These are phyloP conservation scores for Trachops cirrhosus DNA, from an alignment of 2,797 vertebrate species.

Conservation along the genomic window DNA sequence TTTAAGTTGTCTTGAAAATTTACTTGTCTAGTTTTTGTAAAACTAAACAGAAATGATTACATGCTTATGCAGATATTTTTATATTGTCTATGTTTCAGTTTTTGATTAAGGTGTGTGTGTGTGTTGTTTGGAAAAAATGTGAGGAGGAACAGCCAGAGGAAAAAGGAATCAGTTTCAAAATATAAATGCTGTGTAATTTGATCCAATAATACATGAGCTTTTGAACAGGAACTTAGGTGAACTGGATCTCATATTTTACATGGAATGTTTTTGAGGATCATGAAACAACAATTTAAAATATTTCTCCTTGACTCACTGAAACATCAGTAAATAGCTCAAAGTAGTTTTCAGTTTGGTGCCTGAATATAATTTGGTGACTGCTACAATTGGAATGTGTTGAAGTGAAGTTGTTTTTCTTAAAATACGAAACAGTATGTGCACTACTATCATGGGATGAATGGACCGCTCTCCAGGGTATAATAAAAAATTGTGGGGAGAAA, in stretches of 20 bases:
- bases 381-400: slow-evolving; percentile 18
- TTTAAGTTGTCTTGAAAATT: not conserved
- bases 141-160: not conserved
- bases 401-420: slow-evolving; percentile 46
- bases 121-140: not conserved
- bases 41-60: not conserved
- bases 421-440: not conserved
- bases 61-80: not conserved
- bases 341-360: not conserved
- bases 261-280: not conserved
- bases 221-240: not conserved
- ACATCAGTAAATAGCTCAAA: slow-evolving; percentile 4
- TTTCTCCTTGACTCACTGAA: slow-evolving; percentile 28
- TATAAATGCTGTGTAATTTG: not conserved
- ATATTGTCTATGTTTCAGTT: not conserved
- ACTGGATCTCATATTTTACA: not conserved
- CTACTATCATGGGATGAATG: not conserved
- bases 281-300: slow-evolving; percentile 25
- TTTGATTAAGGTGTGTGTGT: not conserved
- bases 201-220: not conserved
- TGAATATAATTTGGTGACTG: slow-evolving; percentile 7
- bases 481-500: not conserved
- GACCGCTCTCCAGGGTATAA: not conserved
- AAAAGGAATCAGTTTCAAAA: not conserved
- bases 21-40: not conserved